Percentiles rank a stretch among this genome's conserved stretches.
Evolutionary conservation across 92 coral and sea anemone genomes (phyloP).

Genomic region (Virgularia gustaviana): DNA sequence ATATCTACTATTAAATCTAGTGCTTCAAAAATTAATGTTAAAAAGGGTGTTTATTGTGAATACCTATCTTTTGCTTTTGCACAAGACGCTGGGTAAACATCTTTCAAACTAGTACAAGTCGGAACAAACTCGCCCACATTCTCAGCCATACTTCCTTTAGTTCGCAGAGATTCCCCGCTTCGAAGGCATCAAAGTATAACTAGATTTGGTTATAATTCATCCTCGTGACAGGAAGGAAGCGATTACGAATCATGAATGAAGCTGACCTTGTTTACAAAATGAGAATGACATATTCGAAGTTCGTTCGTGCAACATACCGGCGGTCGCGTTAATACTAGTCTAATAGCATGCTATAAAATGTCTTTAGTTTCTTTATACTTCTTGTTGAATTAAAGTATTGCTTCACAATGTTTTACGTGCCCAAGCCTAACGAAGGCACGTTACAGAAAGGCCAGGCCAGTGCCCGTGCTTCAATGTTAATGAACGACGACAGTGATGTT

Average conservation of each 20-base stretch:
- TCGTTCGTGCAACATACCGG: no score
- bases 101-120: slow-evolving; percentile 11
- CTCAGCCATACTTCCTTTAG: neutral
- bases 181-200: no score
- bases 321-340: neutral
- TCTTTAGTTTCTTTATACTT: neutral
- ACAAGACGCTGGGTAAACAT: slow-evolving; percentile 21
- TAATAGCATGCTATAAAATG: neutral
- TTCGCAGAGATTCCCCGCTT: neutral
- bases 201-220: neutral
- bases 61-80: slow-evolving; percentile 12
- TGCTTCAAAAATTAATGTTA: neutral
- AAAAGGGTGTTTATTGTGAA: neutral
- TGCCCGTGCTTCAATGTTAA: neutral
- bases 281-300: no score
- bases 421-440: neutral
- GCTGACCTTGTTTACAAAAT: no score
- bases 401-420: slow-evolving; percentile 1
- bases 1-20: neutral
- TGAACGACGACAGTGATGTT: neutral
- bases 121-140: slow-evolving; percentile 20
- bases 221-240: slow-evolving; percentile 21
- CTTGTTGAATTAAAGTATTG: neutral
- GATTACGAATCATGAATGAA: no score
- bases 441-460: neutral